Evolutionary conservation across 2,888 invertebrate species (phyloP).

Genomic region (Diaprepes abbreviatus): DNA sequence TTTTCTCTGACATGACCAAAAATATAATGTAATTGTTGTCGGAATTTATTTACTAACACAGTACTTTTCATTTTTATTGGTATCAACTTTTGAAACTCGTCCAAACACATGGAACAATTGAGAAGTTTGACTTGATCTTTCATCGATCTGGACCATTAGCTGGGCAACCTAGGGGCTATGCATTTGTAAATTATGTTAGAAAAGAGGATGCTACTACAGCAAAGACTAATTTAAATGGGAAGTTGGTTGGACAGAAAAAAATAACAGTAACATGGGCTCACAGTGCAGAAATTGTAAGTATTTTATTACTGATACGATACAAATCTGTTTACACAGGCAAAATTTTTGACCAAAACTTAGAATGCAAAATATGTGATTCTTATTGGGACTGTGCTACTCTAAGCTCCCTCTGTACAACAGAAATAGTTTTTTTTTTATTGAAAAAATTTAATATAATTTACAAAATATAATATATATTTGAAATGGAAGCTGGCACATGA

Average conservation of each 20-base stretch:
- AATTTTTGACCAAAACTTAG: no score
- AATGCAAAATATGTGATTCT: no score
- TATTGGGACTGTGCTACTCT: no score
- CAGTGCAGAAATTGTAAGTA: conserved; percentile 74
- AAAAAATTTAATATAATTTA: no score
- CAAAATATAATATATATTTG: no score
- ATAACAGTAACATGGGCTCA: conserved; percentile 88
- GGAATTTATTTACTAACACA: conserved; percentile 49
- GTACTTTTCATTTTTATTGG: conserved; percentile 76
- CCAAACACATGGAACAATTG: conserved; percentile 93
- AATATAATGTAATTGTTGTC: neutral
- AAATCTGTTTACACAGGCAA: no score
- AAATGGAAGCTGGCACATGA: no score
- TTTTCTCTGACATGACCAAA: neutral
- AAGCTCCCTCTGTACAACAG: no score
- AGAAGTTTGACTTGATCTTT: conserved; percentile 96
- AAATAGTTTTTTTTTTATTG: no score
- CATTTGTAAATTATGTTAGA: conserved; percentile 86
- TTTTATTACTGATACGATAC: no score
- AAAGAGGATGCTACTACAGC: conserved; percentile 80
- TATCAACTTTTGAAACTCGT: conserved; percentile 96
- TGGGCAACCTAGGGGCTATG: conserved; percentile 93
- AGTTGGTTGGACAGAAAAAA: conserved; percentile 79
- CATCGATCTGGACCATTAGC: conserved; percentile 91
- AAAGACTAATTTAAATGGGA: conserved; percentile 81